Base-by-base conservation (phyloP, 2,113 vertebrate genomes). In the Benitochromis conjunctus region DNA sequence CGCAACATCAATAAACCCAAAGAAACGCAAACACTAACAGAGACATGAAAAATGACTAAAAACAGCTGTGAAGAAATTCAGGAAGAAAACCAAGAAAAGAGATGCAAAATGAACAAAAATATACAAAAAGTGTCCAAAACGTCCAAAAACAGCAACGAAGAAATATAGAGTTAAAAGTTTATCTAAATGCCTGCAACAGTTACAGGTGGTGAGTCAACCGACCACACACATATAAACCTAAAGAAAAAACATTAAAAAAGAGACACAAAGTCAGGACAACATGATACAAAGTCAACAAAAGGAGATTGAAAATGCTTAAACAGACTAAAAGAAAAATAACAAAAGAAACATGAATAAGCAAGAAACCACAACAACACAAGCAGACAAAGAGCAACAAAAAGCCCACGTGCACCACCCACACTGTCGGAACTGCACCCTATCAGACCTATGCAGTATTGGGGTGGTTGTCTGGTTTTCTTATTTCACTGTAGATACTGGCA, bases 1-100 rank as follows among this genome's bases (percentile, higher is more conserved):
- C 1, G 6, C 21, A 0, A 66, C 19, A 4, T 69, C 36, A 46
- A 69, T 24, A 43, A 69, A 69, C 21, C 43, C 0, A 0, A 69
- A 26, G 66, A 46, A 24, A 69, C 0, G 46, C 16, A 21, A 71
- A 71, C 0, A 48, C 21, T 46, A 18, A 29, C 38, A 16, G 64
- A 43, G 19, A 41, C 4, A 9, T 62, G 29, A 62, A 9, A 62
- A 2, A 11, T 19, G 5, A 34, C 8, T 60, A 31, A 60, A 29
- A 31, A 9, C 1, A 11, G 10, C 34, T 38, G 10, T 13, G 11
- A 64, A 7, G 11, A 41, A n/a, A 38, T 41, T 66, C 31, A 21
- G 10, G 11, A 66, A 21, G 34, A 2, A 38, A 66, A 66, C 10
- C 11, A 66, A 13, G 34, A 66, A 66, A 41, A 66, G 19, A 41